Conservation (phyloP, 2,888 invertebrate species). For the Ectropis crepuscularia region DNA sequence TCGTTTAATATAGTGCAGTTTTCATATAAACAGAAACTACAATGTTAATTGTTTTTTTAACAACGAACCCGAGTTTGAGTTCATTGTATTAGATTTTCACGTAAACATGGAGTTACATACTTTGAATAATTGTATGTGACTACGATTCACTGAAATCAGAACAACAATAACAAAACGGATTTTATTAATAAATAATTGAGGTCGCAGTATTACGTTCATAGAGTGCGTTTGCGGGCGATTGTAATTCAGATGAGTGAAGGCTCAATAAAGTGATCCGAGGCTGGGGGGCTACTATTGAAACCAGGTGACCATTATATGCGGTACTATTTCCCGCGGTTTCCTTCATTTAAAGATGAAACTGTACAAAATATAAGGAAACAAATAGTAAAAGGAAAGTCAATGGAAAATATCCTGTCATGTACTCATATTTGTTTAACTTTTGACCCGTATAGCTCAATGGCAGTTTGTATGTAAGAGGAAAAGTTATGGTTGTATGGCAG, state of each 20-base stretch:
- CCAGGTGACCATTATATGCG: constrained; percentile 9
- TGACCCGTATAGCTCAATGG: too few species aligned
- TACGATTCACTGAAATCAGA: constrained; percentile 28
- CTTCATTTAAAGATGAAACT: too few species aligned
- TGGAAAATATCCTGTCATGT: too few species aligned
- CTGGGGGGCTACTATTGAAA: constrained; percentile 41
- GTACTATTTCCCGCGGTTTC: too few species aligned
- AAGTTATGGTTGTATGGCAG: too few species aligned
- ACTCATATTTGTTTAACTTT: too few species aligned
- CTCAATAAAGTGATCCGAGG: constrained; percentile 78
- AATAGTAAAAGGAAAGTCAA: too few species aligned
- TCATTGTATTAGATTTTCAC: constrained; percentile 9
- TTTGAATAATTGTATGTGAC: neutral
- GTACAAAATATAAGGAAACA: too few species aligned
- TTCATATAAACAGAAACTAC: constrained; percentile 8
- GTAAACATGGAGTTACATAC: neutral
- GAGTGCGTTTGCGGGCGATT: constrained; percentile 50
- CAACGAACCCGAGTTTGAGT: constrained; percentile 10
- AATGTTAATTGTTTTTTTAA: constrained; percentile 13
- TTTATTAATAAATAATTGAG: constrained; percentile 48
- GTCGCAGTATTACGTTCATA: constrained; percentile 42
- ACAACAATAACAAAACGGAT: constrained; percentile 31
- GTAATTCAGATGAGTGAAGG: constrained; percentile 77
- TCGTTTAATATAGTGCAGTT: neutral
- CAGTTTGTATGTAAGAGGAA: too few species aligned